These are phyloP conservation scores for Pachycephala philippinensis DNA, from an alignment of 2,113 vertebrate species.

Conservation along the genomic window DNA sequence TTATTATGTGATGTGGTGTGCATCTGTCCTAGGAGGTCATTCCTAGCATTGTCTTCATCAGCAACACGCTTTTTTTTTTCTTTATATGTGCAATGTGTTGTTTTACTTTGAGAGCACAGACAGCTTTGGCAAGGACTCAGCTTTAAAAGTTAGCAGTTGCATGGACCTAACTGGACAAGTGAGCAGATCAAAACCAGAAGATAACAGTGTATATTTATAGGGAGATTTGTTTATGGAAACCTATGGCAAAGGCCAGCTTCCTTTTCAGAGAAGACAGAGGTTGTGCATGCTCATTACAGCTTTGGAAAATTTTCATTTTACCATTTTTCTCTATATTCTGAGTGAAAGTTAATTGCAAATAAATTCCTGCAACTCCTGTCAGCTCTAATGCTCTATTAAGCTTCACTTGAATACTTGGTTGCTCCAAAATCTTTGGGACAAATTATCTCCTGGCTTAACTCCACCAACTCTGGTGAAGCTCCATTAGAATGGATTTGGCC, in stretches of 20 bases:
- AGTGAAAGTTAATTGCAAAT: background rate
- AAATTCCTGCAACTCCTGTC: background rate
- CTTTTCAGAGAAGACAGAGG: background rate
- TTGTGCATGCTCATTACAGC: background rate
- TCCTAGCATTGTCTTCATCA: background rate
- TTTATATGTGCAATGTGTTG: background rate
- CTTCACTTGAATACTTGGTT: background rate
- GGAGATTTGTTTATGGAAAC: background rate
- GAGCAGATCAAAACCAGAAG: constrained; percentile 1
- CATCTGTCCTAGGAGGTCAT: constrained; percentile 16
- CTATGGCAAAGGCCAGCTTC: background rate
- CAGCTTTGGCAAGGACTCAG: background rate
- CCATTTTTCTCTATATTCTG: background rate
- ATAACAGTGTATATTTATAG: background rate
- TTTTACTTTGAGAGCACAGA: background rate
- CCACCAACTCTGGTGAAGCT: background rate
- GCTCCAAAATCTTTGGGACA: background rate
- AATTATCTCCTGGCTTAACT: background rate
- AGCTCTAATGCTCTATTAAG: background rate
- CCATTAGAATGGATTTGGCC: background rate
- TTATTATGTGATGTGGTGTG: constrained; percentile 8
- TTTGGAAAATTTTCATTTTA: background rate
- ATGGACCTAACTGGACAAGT: background rate
- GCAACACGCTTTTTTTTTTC: background rate
- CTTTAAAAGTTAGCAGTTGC: constrained; percentile 8